Evolutionary conservation across 2,113 vertebrate genomes (phyloP), one percentile per base, ranked within the genome.

Genomic region (Choloepus hoffmanni): DNA sequence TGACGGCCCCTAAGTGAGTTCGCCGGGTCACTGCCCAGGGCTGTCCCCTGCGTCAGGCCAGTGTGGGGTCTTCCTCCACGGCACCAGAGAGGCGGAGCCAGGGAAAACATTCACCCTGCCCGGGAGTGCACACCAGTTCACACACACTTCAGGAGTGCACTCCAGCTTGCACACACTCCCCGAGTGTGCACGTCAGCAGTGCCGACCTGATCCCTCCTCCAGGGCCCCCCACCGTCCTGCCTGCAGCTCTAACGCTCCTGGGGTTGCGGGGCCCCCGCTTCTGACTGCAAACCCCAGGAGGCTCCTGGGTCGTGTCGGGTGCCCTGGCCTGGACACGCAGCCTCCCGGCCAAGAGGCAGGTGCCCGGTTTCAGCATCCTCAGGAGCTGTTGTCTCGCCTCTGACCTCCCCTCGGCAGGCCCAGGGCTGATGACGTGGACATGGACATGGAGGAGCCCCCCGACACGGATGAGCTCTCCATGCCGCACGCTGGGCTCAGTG

Each of bases 401-500:
- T 50, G 4, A 24, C 33, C 19, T 43, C 21, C 70, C n/a, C 70
- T 43, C 19, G 70, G 70, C 40, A 12, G 40, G 40, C 70, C 23
- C 3, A n/a, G 11, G 55, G 36, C 43, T 45, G 43, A 36, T 36
- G 36, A 36, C 36, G 36, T 36, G 36, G 36, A 36, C 36, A 2
- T 36, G 36, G 36, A 36, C 36, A 36, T 36, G 36, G 36, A 7
- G 50, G 58, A 50, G 48, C 68, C 72, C 36, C 36, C 36, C 36
- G 36, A 58, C 33, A 76, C 67, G 92, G 97, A 96, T 93, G 28
- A 85, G 94, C 90, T 82, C 93, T 95, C 60, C 2, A 36, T 87
- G 89, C 70, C 65, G 58, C 73, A 85, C 18, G 40, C 81, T 28
- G 67, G 77, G 50, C 50, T 45, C 94, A 48, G 68, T 84, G n/a